Evolutionary conservation across 2,797 vertebrate genomes (phyloP).

Genomic region (Arnoldichthys spilopterus): DNA sequence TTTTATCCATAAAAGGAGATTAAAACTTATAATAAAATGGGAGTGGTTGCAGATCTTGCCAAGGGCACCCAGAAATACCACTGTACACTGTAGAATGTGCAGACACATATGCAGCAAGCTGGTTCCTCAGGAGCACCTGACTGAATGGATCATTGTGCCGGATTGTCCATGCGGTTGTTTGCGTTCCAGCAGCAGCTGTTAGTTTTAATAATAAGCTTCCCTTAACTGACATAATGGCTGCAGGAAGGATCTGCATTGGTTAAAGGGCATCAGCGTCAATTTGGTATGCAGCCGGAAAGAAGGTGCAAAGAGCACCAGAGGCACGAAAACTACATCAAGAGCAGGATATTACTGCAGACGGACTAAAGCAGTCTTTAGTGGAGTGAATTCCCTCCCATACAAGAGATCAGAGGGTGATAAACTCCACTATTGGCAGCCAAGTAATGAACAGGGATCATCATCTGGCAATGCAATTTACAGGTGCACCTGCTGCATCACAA

Average conservation of each 20-base stretch:
- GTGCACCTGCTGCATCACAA: background rate
- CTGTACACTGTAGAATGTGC: too few species aligned
- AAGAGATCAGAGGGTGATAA: constrained; percentile 16
- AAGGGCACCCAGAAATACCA: too few species aligned
- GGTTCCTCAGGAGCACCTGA: background rate
- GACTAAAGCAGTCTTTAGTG: constrained; percentile 2
- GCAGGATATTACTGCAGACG: constrained; percentile 14
- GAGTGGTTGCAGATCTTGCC: too few species aligned
- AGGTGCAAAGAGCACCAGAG: constrained; percentile 32
- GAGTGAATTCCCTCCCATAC: background rate
- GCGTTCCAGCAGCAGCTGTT: constrained; percentile 24
- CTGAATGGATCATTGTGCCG: constrained; percentile 15
- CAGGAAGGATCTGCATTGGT: constrained; percentile 28
- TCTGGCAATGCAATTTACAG: background rate
- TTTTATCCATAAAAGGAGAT: too few species aligned
- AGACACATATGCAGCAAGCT: too few species aligned
- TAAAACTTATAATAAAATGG: too few species aligned
- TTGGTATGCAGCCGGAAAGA: background rate
- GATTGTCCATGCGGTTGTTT: constrained; percentile 16
- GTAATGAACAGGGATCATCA: background rate
- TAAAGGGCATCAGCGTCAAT: constrained; percentile 43
- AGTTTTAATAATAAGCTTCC: constrained; percentile 43
- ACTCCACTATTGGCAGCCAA: background rate
- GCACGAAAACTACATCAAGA: constrained; percentile 30
- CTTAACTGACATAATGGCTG: background rate